A percentile compares a stretch with the other conserved stretches of the same genome.
These are phyloP conservation scores for Melanotaenia parkinsoni DNA, from an alignment of 2,797 vertebrate species.

Conservation along the genomic window DNA sequence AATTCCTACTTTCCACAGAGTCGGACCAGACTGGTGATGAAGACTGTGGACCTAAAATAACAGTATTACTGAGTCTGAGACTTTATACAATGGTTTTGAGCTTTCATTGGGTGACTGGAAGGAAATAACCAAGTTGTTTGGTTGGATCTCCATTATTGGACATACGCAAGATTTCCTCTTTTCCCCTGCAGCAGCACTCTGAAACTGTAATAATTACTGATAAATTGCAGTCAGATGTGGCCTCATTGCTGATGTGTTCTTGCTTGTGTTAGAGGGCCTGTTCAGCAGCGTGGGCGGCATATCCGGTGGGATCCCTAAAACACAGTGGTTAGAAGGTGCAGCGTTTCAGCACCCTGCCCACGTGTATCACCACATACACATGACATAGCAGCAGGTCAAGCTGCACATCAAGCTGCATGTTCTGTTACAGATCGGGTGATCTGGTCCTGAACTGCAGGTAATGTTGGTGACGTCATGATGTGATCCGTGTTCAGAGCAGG, in stretches of 20 bases:
- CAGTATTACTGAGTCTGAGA: conserved; percentile 6
- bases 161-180: conserved; percentile 35
- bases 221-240: conserved; percentile 75
- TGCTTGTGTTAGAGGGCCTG: conserved; percentile 39
- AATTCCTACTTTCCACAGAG: conserved; percentile 55
- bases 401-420: background rate
- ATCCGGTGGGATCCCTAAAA: conserved; percentile 50
- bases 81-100: too few species aligned
- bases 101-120: background rate
- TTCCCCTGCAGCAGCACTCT: conserved; percentile 25
- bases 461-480: too few species aligned
- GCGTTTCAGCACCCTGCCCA: background rate
- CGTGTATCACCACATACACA: background rate
- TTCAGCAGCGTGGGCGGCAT: conserved; percentile 57
- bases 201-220: conserved; percentile 58
- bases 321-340: conserved; percentile 26
- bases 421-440: background rate
- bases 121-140: conserved; percentile 40
- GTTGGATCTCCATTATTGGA: conserved; percentile 57
- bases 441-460: too few species aligned
- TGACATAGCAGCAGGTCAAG: too few species aligned
- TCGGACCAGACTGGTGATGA: conserved; percentile 57
- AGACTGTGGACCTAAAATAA: conserved; percentile 54
- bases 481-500: too few species aligned
- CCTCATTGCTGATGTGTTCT: conserved; percentile 45